Base-by-base conservation (phyloP, 2,797 vertebrate genomes). In the Gobio occitaniae region DNA sequence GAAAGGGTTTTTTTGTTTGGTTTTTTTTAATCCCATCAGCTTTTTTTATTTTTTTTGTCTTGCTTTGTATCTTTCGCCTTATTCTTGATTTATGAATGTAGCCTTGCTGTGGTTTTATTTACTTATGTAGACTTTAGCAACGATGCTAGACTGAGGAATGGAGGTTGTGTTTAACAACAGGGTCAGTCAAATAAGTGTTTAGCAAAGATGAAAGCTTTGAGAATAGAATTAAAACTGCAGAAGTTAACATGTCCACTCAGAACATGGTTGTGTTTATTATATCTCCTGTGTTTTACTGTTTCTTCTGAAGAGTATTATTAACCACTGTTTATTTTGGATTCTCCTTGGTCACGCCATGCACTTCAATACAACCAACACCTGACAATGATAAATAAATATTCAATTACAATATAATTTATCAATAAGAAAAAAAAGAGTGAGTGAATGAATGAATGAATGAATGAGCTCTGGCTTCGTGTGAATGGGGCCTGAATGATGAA, bases 71-170 rank as follows among this genome's bases (percentile, higher is more conserved):
- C 6, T 48, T 59, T 61, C 19, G 2, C 29, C 25, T 59, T 56
- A 82, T 72, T 61, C 41, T 44, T 48, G 47, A 82, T 82, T 72
- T 48, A 72, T 82, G 54, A 61, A 71, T 72, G 21, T 36, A 21
- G 17, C 54, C 44, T 63, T 56, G 59, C 21, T 50, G 70, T 36
- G 11, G 36, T 61, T 44, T 71, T 47, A 13, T 68, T 7, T 54
- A 2, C 36, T 61, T 72, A 44, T 48, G 69, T 29, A 48, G 44
- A 50, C 17, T 74, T 19, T 32, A 50, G 41, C 4, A 82, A 82
- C 8, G 12, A 29, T 56, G 16, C 9, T 71, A 21, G 21, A 61
- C 48, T 13, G 70, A 63, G 25, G 17, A 61, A 82, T 15, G 3
- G 1, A 65, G 8, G 9, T 8, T 36, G 10, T 21, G n/a, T 59